Evolutionary conservation across 2,797 vertebrate genomes (phyloP).

Genomic region (Urophycis tenuis): DNA sequence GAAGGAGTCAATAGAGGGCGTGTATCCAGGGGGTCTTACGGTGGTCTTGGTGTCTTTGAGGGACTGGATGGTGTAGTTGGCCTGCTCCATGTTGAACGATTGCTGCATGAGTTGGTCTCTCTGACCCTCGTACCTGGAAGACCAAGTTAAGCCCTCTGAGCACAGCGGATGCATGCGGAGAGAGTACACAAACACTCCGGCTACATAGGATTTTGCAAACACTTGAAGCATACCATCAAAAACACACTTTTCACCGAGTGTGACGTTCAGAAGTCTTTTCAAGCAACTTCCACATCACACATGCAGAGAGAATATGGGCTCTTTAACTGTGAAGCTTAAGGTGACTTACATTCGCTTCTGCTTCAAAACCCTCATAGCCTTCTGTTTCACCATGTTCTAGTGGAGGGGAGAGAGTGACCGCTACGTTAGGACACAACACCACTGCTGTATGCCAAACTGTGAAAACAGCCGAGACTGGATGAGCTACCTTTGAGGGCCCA

Average conservation of each 20-base stretch:
- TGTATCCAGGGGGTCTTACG: constrained; percentile 62
- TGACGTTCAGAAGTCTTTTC: neutral
- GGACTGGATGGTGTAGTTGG: constrained; percentile 92
- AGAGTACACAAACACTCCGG: neutral
- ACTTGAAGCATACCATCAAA: too few relatives aligned
- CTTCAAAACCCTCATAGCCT: constrained; percentile 92
- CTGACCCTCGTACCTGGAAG: constrained; percentile 88
- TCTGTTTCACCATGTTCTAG: constrained; percentile 99
- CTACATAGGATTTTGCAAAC: too few relatives aligned
- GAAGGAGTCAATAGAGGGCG: neutral
- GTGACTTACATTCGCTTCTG: constrained; percentile 95
- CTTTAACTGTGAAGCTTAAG: neutral
- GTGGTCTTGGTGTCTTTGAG: constrained; percentile 98
- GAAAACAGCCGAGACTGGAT: neutral
- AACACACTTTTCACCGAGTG: too few relatives aligned
- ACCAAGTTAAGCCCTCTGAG: neutral
- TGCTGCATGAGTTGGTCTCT: constrained; percentile 92
- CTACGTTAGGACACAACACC: neutral
- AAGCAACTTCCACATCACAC: neutral
- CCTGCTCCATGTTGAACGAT: constrained; percentile 98
- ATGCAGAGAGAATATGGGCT: neutral
- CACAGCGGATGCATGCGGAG: neutral
- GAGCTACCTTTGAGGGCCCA: constrained; percentile 90
- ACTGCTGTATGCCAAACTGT: neutral
- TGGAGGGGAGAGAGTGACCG: constrained; percentile 32